Evolutionary conservation across 2,113 vertebrate genomes (phyloP), one percentile per base, ranked within the genome.

Genomic region (Psettodes erumei): DNA sequence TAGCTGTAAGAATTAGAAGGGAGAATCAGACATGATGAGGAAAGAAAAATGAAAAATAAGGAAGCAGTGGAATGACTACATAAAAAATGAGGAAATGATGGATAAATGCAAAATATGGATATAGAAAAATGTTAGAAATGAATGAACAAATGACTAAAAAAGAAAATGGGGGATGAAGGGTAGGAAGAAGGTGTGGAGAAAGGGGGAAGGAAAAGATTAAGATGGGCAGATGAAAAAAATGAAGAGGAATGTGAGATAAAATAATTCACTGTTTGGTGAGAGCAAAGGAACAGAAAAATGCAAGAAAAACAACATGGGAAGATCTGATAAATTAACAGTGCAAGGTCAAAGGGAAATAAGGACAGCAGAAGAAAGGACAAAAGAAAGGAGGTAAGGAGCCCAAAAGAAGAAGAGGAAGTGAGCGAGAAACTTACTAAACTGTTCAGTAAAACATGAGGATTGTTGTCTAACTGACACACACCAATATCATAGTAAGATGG

Each of bases 391-490:
- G 2, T 21, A 0, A 48, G 12, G 23, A 40, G 6, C 15, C 38
- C 19, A 30, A n/a, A 19, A 40, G 16, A 50, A 21, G 21, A 37
- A 21, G 19, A 48, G 13, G 21, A 40, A 3, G 3, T 33, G 1
- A 71, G 15, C 27, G 18, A 68, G 58, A 45, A 19, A 5, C 19
- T 1, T 15, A 23, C 43, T 38, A 53, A 62, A 62, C 15, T 50
- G 50, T 60, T 73, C 8, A 51, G 62, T 60, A 32, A 79, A 83
- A 79, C 28, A 50, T 23, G 45, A 35, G 40, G 43, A 33, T 30
- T 32, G 63, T 42, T 67, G 27, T 75, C 47, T 62, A 38, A 59
- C 59, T 51, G 72, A 73, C 56, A 63, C 63, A 59, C 19, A n/a
- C 28, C 30, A 58, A 81, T 66, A 75, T 81, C 62, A 73, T 16